Percentiles rank a stretch among this genome's conserved stretches.
These are phyloP conservation scores for Nezara viridula DNA, from an alignment of 2,888 invertebrate genomes.

Conservation along the genomic window DNA sequence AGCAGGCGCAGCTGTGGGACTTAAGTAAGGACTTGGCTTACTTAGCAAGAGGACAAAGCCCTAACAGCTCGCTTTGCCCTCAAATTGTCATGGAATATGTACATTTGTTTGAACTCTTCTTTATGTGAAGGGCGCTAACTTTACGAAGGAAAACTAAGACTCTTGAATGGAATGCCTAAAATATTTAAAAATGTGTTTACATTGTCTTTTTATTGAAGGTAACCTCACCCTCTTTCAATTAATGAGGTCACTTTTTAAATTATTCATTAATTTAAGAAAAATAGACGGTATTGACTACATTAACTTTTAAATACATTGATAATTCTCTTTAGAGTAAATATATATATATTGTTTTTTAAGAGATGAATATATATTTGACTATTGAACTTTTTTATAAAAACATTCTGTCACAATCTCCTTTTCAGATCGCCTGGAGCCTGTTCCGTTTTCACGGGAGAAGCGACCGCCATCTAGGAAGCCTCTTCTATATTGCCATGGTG, in stretches of 20 bases:
- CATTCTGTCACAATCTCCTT: no score
- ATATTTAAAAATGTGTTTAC: neutral
- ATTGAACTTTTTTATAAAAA: no score
- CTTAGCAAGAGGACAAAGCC: neutral
- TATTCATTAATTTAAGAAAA: no score
- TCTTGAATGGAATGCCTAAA: neutral
- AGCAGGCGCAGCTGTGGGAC: neutral
- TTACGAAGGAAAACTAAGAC: neutral
- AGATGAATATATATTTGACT: no score
- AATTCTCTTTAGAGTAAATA: no score
- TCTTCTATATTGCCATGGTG: no score
- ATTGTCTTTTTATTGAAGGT: neutral
- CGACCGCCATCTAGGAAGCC: no score
- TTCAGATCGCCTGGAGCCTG: no score
- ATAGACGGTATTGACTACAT: no score
- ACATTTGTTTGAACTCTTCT: conserved; percentile 17
- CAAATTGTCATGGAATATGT: conserved; percentile 20
- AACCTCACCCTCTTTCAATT: neutral
- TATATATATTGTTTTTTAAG: no score
- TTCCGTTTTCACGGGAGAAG: no score
- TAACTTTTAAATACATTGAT: no score
- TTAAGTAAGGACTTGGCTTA: conserved; percentile 38
- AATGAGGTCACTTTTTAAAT: neutral
- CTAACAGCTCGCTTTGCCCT: neutral
- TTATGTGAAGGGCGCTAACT: neutral